Percentiles rank a stretch among this genome's conserved stretches.
These are phyloP conservation scores for Gymnoscelis rufifasciata DNA, from an alignment of 2,888 invertebrate species.

Conservation along the genomic window DNA sequence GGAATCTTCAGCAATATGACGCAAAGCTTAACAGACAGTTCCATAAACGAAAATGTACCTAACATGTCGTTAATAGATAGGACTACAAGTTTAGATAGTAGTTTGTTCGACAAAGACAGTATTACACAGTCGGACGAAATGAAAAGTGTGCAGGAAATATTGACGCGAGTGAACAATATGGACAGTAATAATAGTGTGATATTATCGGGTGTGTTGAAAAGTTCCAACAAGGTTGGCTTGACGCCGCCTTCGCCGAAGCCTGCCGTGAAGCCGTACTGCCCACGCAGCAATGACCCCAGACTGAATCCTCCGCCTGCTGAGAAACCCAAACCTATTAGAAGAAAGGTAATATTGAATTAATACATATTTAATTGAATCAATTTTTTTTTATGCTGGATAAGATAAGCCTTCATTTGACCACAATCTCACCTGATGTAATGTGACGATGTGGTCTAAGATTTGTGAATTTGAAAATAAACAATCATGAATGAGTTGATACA, in stretches of 20 bases:
- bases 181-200: constrained; percentile 74
- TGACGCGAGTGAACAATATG: constrained; percentile 75
- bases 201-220: constrained; percentile 66
- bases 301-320: constrained; percentile 69
- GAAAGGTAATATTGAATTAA: constrained; percentile 60
- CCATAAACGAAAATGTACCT: constrained; percentile 63
- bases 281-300: constrained; percentile 59
- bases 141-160: constrained; percentile 70
- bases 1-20: constrained; percentile 69
- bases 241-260: constrained; percentile 41
- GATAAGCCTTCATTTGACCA: no score
- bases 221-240: constrained; percentile 43
- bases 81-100: constrained; percentile 69
- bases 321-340: constrained; percentile 73
- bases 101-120: constrained; percentile 64
- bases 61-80: constrained; percentile 72
- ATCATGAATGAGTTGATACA: no score
- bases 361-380: no score
- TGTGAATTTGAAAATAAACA: no score
- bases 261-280: constrained; percentile 42
- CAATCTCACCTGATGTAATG: no score
- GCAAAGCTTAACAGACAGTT: constrained; percentile 52
- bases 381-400: no score
- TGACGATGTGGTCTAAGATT: no score
- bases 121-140: constrained; percentile 64